Conservation (phyloP, 2,797 vertebrate genomes). For the Sebastes nivosus region DNA sequence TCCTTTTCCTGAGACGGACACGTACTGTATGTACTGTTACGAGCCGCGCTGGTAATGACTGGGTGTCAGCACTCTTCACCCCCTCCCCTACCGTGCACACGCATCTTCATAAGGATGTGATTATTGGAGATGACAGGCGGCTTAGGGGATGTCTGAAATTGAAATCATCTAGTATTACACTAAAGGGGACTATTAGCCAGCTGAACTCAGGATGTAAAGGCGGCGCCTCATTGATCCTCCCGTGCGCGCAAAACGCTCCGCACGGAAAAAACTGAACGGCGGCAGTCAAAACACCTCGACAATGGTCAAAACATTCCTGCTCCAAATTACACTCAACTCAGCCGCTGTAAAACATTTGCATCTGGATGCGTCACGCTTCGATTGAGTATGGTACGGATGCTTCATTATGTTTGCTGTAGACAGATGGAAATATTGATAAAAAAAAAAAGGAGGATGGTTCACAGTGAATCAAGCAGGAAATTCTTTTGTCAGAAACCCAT, state of each 20-base stretch:
- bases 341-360: slow-evolving; percentile 32
- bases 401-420: slow-evolving; percentile 50
- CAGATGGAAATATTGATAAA: slow-evolving; percentile 52
- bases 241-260: slow-evolving; percentile 3
- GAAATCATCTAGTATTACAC: slow-evolving; percentile 56
- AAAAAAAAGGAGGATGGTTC: slow-evolving; percentile 1
- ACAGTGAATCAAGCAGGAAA: slow-evolving; percentile 42
- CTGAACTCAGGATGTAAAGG: slow-evolving; percentile 37
- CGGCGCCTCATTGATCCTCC: slow-evolving; percentile 31
- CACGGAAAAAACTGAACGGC: slow-evolving; percentile 15
- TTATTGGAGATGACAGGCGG: slow-evolving; percentile 45
- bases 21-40: background rate
- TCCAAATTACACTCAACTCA: slow-evolving; percentile 10
- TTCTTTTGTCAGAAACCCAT: slow-evolving; percentile 54
- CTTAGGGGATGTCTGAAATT: slow-evolving; percentile 56
- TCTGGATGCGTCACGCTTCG: slow-evolving; percentile 19
- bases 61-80: slow-evolving; percentile 34
- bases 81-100: background rate
- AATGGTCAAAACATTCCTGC: slow-evolving; percentile 28
- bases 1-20: slow-evolving; percentile 26
- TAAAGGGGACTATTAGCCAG: slow-evolving; percentile 51
- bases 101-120: slow-evolving; percentile 36
- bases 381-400: slow-evolving; percentile 18
- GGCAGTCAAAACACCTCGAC: slow-evolving; percentile 37
- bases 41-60: slow-evolving; percentile 25